phyloP scores from a whole-genome alignment of 1,140 invertebrate genomes.

The Drosophila orosa region DNA sequence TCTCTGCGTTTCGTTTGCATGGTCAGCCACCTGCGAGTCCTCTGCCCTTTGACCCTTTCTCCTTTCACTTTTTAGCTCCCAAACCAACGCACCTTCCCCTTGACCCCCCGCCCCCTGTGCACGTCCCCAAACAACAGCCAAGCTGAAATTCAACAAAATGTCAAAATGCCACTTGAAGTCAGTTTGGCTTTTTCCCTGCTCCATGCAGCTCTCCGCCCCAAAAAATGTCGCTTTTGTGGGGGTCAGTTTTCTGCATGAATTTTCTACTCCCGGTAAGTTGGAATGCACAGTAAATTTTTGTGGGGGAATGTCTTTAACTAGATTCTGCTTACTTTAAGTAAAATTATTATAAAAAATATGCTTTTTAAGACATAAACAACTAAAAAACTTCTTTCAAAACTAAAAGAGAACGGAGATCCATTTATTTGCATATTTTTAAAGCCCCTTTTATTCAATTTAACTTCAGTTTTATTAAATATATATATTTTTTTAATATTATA shows the following conservation, averaged over 20 bases:
- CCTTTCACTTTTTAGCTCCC: constrained; percentile 33
- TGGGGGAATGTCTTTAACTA: not conserved
- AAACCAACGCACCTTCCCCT: not conserved
- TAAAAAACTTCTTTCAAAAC: no score
- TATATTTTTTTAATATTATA: not conserved
- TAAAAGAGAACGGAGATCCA: no score
- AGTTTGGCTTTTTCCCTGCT: constrained; percentile 46
- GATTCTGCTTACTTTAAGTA: not conserved
- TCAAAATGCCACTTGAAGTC: constrained; percentile 69
- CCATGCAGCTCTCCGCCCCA: not conserved
- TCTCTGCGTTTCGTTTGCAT: constrained; percentile 43
- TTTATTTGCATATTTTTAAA: no score
- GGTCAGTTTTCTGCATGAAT: constrained; percentile 46
- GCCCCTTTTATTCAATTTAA: not conserved
- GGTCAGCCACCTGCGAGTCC: constrained; percentile 36
- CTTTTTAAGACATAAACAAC: no score
- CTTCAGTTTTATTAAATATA: rapidly evolving
- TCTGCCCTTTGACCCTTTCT: constrained; percentile 7
- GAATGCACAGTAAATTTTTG: constrained; percentile 1
- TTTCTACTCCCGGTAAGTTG: constrained; percentile 14
- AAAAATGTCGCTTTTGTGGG: constrained; percentile 49
- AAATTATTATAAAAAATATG: no score
- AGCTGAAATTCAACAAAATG: constrained; percentile 65
- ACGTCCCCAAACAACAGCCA: constrained; percentile 23
- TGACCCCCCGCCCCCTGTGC: not conserved